Conservation (phyloP, 2,888 invertebrate genomes). For the Callyntrura sp. region DNA sequence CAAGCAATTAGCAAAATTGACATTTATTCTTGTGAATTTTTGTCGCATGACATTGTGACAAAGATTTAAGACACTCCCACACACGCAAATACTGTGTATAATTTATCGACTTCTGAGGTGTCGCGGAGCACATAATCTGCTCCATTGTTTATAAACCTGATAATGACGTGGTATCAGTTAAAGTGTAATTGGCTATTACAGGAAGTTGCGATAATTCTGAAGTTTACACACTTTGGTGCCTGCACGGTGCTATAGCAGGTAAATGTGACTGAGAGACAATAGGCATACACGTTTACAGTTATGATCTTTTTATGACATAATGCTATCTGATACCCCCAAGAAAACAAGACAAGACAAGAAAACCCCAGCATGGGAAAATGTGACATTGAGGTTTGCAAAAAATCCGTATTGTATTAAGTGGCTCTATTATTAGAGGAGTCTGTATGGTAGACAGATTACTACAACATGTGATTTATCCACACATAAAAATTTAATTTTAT, state of each 20-base stretch:
- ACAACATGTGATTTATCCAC: constrained; percentile 1
- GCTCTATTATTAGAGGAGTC: constrained; percentile 15
- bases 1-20: constrained; percentile 65
- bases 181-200: constrained; percentile 12
- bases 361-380: constrained; percentile 62
- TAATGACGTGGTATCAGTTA: neutral
- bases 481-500: no score
- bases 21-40: constrained; percentile 68
- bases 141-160: neutral
- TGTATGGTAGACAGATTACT: constrained; percentile 14
- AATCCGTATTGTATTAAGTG: constrained; percentile 8
- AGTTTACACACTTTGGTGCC: neutral
- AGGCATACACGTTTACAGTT: neutral
- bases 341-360: no score
- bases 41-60: constrained; percentile 74
- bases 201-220: neutral
- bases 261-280: constrained; percentile 9
- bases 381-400: constrained; percentile 67
- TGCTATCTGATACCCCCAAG: no score
- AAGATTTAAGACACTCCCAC: constrained; percentile 64
- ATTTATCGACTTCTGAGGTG: neutral
- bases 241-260: neutral
- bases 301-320: neutral
- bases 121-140: neutral
- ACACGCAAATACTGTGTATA: neutral